These are phyloP conservation scores for Mythimna albipuncta DNA, from an alignment of 2,888 invertebrate species.

Conservation along the genomic window DNA sequence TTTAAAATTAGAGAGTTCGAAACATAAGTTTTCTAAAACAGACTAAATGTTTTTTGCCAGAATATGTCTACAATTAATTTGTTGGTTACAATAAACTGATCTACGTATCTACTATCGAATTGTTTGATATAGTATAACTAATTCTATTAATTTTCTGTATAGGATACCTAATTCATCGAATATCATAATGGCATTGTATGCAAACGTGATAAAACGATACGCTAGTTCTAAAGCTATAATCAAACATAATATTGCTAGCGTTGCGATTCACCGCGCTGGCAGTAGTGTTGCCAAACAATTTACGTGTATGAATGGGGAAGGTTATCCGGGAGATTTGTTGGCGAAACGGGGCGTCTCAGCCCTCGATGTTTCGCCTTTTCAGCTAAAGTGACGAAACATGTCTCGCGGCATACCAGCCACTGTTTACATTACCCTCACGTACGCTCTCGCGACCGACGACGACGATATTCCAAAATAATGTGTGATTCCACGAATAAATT, in stretches of 20 bases:
- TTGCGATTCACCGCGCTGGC: slow-evolving; percentile 59
- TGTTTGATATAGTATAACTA: neutral
- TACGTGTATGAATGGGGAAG: slow-evolving; percentile 71
- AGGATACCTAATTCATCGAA: neutral
- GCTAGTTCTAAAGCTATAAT: slow-evolving; percentile 44
- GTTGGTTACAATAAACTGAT: neutral
- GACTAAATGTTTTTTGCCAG: neutral
- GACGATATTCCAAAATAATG: slow-evolving; percentile 77
- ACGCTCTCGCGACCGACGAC: slow-evolving; percentile 58
- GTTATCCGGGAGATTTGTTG: slow-evolving; percentile 76
- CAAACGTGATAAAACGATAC: slow-evolving; percentile 22
- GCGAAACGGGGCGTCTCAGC: slow-evolving; percentile 70
- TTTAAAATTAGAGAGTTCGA: neutral
- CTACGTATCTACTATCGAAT: neutral
- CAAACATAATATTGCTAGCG: slow-evolving; percentile 56
- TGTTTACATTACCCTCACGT: slow-evolving; percentile 85
- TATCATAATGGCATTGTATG: neutral
- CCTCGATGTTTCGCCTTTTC: slow-evolving; percentile 76
- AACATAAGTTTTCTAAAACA: neutral
- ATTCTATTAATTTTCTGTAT: neutral
- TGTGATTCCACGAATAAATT: slow-evolving; percentile 78
- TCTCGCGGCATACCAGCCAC: slow-evolving; percentile 72
- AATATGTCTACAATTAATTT: neutral
- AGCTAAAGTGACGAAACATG: slow-evolving; percentile 87
- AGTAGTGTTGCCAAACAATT: slow-evolving; percentile 69